Base-by-base conservation (phyloP, 2,888 invertebrate genomes). In the Morpho deidamia region DNA sequence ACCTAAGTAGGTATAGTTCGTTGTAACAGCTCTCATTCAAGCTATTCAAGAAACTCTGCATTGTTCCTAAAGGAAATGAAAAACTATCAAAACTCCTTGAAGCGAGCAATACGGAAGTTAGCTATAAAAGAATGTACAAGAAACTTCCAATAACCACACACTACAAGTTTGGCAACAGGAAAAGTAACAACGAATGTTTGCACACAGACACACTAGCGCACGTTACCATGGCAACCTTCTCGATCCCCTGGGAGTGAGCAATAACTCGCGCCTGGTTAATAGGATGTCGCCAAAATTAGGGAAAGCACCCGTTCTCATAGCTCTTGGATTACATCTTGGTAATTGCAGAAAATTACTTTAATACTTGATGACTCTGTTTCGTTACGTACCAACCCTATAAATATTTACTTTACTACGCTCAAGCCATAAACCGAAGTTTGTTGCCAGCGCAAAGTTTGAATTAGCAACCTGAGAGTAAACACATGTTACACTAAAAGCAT, bases 231-330 rank as follows among this genome's bases (percentile, higher is more conserved):
- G 73, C 68, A 69, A 83, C 82, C 60, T 59, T 60, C 64, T 67
- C 70, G 73, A 78, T 80, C 81, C 78, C 80, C 74, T 68, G 70
- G 69, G 76, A 79, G 70, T 68, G 71, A 71, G 77, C 76, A 77
- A 84, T 84, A 81, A 82, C 76, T 80, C 75, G 76, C 71, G 78
- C 75, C 77, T 75, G 73, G 76, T 81, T 85, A 84, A 82, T 82
- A 78, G 79, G 78, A 78, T 80, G 81, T 77, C 82, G 73, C 76
- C 76, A 76, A 83, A 85, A 84, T 85, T 84, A 83, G 80, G 79
- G 67, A 80, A 80, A 80, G 72, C 78, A 76, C 65, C 77, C 77
- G 64, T 62, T 66, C 69, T 70, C 70, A 70, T 69, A 76, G 77
- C 76, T 78, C 81, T 77, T 77, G 80, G 82, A 84, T 84, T 83